These are phyloP conservation scores for Mormyrus hasselquistii DNA, from an alignment of 2,797 vertebrate genomes.

Conservation along the genomic window DNA sequence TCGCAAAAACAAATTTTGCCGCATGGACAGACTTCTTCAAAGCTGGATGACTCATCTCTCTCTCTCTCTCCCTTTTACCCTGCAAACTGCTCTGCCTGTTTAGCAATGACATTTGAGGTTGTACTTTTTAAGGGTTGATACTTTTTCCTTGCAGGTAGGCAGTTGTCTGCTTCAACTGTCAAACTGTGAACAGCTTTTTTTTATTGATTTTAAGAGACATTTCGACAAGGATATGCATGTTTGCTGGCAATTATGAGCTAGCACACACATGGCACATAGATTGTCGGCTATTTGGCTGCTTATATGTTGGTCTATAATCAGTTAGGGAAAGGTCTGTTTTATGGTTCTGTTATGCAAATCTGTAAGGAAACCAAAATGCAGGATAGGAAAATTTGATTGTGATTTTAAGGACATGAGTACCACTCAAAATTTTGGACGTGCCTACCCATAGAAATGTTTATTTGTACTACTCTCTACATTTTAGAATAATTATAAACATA, in stretches of 20 bases:
- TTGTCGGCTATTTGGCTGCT: not conserved
- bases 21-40: not conserved
- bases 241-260: not conserved
- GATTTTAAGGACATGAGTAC: not conserved
- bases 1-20: not conserved
- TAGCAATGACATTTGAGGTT: not conserved
- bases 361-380: not conserved
- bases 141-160: not conserved
- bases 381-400: not conserved
- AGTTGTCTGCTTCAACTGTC: not conserved
- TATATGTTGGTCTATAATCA: not conserved
- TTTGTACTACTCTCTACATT: too few relatives aligned
- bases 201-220: not conserved
- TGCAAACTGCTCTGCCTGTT: not conserved
- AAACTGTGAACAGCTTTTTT: not conserved
- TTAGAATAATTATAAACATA: too few relatives aligned
- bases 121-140: not conserved
- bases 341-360: not conserved
- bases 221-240: not conserved
- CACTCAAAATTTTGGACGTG: not conserved
- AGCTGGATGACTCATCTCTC: not conserved
- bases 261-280: not conserved
- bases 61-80: not conserved
- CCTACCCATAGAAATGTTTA: too few relatives aligned
- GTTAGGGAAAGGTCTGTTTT: not conserved